Base-by-base conservation (phyloP, 2,888 invertebrate genomes). In the Crioceris asparagi region DNA sequence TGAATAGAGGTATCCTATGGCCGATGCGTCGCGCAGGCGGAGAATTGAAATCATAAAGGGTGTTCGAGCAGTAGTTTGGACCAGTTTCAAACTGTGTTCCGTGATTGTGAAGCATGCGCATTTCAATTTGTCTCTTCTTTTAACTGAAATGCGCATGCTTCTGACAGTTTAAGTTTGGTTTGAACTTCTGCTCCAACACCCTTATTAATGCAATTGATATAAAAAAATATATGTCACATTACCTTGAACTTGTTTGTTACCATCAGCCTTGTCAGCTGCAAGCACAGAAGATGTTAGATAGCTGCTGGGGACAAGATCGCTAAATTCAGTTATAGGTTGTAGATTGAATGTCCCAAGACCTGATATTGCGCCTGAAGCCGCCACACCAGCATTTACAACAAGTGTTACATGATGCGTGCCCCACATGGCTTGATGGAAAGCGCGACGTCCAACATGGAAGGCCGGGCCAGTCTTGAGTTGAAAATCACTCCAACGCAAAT, bases 381-480 rank as follows among this genome's bases (percentile, higher is more conserved):
- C 70, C 40, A 72, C 36, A 52, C 79, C 82, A 47, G 77, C 74
- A 34, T 74, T 71, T 32, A 79, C 65, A 57, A 78, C 77, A 49
- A 79, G 56, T 0, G 80, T 81, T 1, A 83, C 79, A 35, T 79
- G 75, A 8, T 75, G 73, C 2, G 75, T 12, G 2, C 79, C 75
- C 85, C 85, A 86, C 2, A 77, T 62, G 0, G 84, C 86, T 14
- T 83, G 75, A 60, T 79, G 78, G 68, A 86, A 86, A 46, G 79
- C 72, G 33, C 83, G 68, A 50, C 75, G 74, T 38, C 84, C 85
- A 2, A 80, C 74, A 29, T 71, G 69, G 29, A 80, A 69, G 0
- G 65, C 67, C 12, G 27, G 27, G 15, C 56, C 54, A 10, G 56
- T 51, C 40, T 62, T 64, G 39, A 78, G 64, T 4, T 72, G 65